These are phyloP conservation scores for Euphonia xanthogaster DNA, from an alignment of 2,797 vertebrate genomes.

Conservation along the genomic window DNA sequence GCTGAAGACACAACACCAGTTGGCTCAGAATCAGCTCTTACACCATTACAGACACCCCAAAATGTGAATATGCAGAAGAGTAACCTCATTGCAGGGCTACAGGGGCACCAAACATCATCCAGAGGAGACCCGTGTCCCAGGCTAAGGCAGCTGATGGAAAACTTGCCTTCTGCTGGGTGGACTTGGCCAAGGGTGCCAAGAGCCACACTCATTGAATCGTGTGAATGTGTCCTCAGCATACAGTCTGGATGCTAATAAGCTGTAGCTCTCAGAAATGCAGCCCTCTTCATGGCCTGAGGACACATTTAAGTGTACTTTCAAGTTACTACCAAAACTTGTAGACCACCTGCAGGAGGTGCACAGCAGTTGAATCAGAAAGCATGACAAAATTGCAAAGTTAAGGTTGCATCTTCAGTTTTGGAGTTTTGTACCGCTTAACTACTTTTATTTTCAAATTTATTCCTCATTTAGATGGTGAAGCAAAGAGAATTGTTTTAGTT, in stretches of 20 bases:
- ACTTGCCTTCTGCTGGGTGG: not conserved
- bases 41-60: not conserved
- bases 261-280: not conserved
- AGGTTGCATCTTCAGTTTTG: not conserved
- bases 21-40: not conserved
- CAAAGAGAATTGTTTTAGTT: not conserved
- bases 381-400: not conserved
- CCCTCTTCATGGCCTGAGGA: not conserved
- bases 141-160: not conserved
- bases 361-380: not conserved
- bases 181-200: not conserved
- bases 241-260: not conserved
- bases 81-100: not conserved
- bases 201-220: not conserved
- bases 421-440: not conserved
- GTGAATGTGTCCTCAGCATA: not conserved
- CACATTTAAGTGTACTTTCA: not conserved
- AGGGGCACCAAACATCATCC: not conserved
- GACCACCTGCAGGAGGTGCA: not conserved
- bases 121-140: not conserved
- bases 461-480: not conserved
- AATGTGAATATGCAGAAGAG: not conserved
- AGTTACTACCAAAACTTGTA: not conserved
- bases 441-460: not conserved
- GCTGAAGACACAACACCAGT: not conserved